Evolutionary conservation across 37 sponge, comb jelly and placozoan species (phyloP).

Genomic region (Spongia lamella): DNA sequence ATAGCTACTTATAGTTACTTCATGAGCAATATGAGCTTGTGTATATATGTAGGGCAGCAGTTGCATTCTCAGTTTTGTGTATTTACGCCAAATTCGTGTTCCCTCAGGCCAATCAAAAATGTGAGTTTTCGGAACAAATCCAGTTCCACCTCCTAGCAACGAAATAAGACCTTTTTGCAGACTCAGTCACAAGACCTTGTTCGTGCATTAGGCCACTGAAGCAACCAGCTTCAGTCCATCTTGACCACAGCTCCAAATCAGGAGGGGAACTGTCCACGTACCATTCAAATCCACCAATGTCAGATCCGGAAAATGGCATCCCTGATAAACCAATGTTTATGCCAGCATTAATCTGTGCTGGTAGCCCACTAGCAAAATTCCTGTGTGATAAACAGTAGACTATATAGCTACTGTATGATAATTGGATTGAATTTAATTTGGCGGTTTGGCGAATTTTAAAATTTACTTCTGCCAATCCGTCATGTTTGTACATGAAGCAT

Average conservation of each 20-base stretch:
- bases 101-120: conserved; percentile 67
- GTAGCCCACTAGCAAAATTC: conserved; percentile 61
- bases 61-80: conserved; percentile 59
- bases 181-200: conserved; percentile 22
- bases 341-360: conserved; percentile 58
- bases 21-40: conserved; percentile 59
- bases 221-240: conserved; percentile 63
- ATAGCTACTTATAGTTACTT: conserved; percentile 16
- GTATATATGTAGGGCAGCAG: conserved; percentile 68
- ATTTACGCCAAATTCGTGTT: conserved; percentile 57
- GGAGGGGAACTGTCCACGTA: conserved; percentile 48
- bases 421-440: too few species aligned
- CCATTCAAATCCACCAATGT: conserved; percentile 74
- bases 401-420: too few species aligned
- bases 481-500: too few species aligned
- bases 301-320: conserved; percentile 69
- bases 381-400: conserved; percentile 5
- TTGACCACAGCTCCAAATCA: conserved; percentile 54
- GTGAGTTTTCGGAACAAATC: conserved; percentile 43
- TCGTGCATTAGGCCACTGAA: conserved; percentile 71
- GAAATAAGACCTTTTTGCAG: background rate
- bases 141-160: conserved; percentile 48
- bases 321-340: conserved; percentile 60
- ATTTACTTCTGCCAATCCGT: too few species aligned
- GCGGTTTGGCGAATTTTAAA: too few species aligned